Conservation (phyloP, 2,113 vertebrate species). For the Rhombomys opimus region DNA sequence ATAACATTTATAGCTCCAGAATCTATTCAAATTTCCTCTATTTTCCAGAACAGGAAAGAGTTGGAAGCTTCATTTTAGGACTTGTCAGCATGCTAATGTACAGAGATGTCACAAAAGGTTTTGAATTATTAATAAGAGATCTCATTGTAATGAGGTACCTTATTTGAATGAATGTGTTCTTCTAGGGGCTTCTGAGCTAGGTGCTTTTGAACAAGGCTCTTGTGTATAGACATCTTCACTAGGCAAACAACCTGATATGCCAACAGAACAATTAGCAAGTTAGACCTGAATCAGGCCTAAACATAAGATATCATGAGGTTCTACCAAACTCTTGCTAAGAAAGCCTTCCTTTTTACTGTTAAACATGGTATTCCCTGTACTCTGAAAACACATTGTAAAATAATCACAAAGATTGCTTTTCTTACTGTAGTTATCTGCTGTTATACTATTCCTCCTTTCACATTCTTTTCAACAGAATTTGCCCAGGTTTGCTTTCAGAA, state of each 20-base stretch:
- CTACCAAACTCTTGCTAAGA: not conserved
- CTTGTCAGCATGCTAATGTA: not conserved
- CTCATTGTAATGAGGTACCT: not conserved
- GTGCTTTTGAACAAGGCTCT: not conserved
- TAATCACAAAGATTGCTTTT: not conserved
- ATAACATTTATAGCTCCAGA: not conserved
- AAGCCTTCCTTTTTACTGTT: not conserved
- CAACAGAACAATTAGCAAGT: not conserved
- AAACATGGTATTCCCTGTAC: not conserved
- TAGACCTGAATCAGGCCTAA: not conserved
- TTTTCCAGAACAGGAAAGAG: not conserved
- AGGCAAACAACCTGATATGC: not conserved
- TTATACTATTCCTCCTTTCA: not conserved
- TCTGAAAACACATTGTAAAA: not conserved
- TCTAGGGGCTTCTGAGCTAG: not conserved
- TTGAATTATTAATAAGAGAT: not conserved
- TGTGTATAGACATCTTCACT: not conserved
- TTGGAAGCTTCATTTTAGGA: slow-evolving; percentile 14
- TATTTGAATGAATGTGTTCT: not conserved
- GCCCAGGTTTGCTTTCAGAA: not conserved
- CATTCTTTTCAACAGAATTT: not conserved
- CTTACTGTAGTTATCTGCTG: not conserved
- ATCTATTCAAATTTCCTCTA: not conserved
- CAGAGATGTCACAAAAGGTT: not conserved
- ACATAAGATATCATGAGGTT: not conserved